A percentile compares a stretch with the other conserved stretches of the same genome.
Evolutionary conservation across 2,113 vertebrate genomes (phyloP).

Genomic region (Perca fluviatilis): DNA sequence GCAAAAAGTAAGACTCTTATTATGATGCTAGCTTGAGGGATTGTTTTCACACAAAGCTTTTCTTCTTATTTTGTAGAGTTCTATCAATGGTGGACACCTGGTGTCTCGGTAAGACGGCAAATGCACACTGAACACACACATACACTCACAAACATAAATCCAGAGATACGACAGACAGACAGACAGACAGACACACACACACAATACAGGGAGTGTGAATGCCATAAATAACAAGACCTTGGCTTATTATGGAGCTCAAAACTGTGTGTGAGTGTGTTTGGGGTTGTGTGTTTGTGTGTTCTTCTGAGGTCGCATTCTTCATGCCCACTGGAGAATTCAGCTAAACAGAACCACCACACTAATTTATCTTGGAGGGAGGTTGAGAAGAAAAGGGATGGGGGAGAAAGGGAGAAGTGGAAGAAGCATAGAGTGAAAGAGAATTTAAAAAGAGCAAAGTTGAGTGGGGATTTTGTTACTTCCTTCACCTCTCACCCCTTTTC

Average conservation of each 20-base stretch:
- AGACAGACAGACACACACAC: background rate
- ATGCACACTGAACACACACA: conserved; percentile 6
- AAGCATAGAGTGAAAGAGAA: conserved; percentile 14
- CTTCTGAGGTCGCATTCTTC: conserved; percentile 55
- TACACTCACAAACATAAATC: background rate
- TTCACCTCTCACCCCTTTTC: background rate
- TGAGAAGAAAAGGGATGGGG: background rate
- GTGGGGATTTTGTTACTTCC: conserved; percentile 47
- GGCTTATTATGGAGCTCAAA: conserved; percentile 28
- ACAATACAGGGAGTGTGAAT: background rate
- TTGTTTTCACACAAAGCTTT: conserved; percentile 58
- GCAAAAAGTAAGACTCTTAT: conserved; percentile 51
- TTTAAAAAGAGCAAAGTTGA: conserved; percentile 24
- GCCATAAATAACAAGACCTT: conserved; percentile 41
- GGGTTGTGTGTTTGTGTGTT: conserved; percentile 29
- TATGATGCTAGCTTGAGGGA: conserved; percentile 53
- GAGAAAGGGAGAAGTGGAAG: background rate
- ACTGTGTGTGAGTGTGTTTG: conserved; percentile 23
- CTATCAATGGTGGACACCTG: conserved; percentile 88
- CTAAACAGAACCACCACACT: conserved; percentile 48
- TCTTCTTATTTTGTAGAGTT: conserved; percentile 84
- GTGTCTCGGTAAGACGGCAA: conserved; percentile 85
- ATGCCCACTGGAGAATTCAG: conserved; percentile 51
- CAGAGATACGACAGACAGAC: conserved; percentile 4
- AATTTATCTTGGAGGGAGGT: conserved; percentile 63